These are phyloP conservation scores for Tiliqua scincoides DNA, from an alignment of 2,113 vertebrate genomes.

Conservation along the genomic window DNA sequence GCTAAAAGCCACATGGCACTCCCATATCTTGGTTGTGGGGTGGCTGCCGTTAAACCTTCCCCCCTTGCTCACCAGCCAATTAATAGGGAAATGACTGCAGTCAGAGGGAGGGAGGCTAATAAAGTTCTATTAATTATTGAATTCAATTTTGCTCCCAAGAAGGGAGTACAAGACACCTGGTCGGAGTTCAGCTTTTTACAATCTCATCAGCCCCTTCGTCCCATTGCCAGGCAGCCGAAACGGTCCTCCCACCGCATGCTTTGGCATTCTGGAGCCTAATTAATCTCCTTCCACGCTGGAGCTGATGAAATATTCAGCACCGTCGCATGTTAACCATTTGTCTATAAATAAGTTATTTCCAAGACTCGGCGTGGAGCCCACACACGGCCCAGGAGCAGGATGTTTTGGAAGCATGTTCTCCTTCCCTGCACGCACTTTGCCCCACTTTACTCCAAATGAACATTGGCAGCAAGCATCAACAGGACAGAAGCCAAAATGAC, in stretches of 20 bases:
- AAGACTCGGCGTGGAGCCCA: not conserved
- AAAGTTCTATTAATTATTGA: constrained; percentile 9
- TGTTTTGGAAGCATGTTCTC: not conserved
- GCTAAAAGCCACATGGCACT: too few species aligned
- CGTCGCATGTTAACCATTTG: constrained; percentile 12
- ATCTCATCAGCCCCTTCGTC: too few species aligned
- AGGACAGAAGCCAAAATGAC: not conserved
- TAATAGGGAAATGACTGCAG: not conserved
- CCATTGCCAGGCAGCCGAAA: not conserved
- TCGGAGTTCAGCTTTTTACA: not conserved
- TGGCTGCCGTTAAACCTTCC: not conserved
- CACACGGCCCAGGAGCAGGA: not conserved
- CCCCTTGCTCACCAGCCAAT: not conserved
- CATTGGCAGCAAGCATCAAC: not conserved
- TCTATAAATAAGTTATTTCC: constrained; percentile 30
- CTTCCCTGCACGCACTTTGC: not conserved
- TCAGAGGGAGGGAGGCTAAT: not conserved
- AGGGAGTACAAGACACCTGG: not conserved
- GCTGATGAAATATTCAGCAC: constrained; percentile 29
- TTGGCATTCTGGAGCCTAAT: constrained; percentile 6
- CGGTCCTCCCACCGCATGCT: not conserved
- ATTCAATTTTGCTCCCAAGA: not conserved
- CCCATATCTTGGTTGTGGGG: too few species aligned
- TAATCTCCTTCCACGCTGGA: constrained; percentile 14
- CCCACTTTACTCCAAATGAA: not conserved